These are phyloP conservation scores for Pangasius mekongensis DNA, from an alignment of 2,797 vertebrate genomes.

Conservation along the genomic window DNA sequence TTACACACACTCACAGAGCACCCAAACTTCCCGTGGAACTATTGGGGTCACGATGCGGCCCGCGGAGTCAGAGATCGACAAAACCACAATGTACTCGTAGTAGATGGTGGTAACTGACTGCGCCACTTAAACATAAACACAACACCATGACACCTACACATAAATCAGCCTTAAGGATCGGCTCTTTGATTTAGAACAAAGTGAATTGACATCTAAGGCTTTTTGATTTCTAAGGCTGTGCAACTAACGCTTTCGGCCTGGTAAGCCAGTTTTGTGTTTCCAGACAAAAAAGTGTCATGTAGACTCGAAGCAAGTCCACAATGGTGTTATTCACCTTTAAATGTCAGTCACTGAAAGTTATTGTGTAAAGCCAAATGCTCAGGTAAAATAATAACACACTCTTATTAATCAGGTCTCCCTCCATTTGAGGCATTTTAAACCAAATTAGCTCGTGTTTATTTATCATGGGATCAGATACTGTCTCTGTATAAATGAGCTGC, in stretches of 20 bases:
- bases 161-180: background rate
- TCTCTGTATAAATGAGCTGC: background rate
- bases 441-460: background rate
- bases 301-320: background rate
- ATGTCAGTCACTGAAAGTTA: background rate
- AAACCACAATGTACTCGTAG: conserved; percentile 55
- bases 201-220: background rate
- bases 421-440: background rate
- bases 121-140: conserved; percentile 24
- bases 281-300: background rate
- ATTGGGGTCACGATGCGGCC: conserved; percentile 56
- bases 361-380: background rate
- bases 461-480: background rate
- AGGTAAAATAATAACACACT: background rate
- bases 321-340: conserved; percentile 10
- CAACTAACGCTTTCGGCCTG: background rate
- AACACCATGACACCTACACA: background rate
- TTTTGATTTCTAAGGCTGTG: background rate
- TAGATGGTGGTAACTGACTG: conserved; percentile 45
- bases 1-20: conserved; percentile 33
- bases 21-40: conserved; percentile 51
- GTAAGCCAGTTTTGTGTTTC: background rate
- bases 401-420: background rate
- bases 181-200: background rate
- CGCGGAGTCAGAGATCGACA: conserved; percentile 48